Percentiles rank a stretch among this genome's conserved stretches.
These are phyloP conservation scores for Idris sp. DNA, from an alignment of 1,140 invertebrate species.

Conservation along the genomic window DNA sequence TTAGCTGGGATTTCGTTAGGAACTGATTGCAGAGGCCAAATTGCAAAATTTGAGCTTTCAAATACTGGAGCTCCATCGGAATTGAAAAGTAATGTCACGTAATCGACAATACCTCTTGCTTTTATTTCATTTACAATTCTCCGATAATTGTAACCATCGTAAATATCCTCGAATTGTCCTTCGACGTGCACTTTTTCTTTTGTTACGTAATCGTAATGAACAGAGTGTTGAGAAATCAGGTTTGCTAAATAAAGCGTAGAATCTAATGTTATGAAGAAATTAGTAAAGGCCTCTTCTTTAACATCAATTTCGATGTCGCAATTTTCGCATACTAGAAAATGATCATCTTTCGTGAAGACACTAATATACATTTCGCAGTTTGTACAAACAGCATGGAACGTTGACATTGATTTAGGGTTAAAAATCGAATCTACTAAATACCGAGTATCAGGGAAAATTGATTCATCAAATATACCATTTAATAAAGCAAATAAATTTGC, in stretches of 20 bases:
- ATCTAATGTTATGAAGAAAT: constrained; percentile 23
- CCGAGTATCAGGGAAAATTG: constrained; percentile 7
- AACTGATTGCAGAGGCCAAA: constrained; percentile 6
- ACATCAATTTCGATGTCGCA: constrained; percentile 1
- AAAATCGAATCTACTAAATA: constrained; percentile 15
- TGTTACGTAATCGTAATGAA: constrained; percentile 21
- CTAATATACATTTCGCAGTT: constrained; percentile 11
- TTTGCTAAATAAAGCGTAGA: constrained; percentile 3
- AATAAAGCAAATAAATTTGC: constrained; percentile 11
- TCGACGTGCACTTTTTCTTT: not conserved
- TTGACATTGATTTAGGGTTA: not conserved
- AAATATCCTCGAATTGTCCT: not conserved
- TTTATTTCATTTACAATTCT: constrained; percentile 2
- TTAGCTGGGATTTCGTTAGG: constrained; percentile 3
- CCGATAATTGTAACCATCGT: not conserved
- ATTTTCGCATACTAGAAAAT: not conserved
- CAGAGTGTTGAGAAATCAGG: not conserved
- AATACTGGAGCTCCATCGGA: constrained; percentile 5
- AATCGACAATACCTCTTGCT: not conserved
- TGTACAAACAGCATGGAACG: constrained; percentile 11
- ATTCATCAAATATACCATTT: constrained; percentile 5
- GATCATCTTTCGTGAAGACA: constrained; percentile 11
- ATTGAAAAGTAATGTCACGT: constrained; percentile 1
- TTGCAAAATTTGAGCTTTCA: not conserved
- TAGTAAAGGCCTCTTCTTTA: constrained; percentile 5